A percentile compares a stretch with the other conserved stretches of the same genome.
Conservation (phyloP, 2,113 vertebrate species). For the Hypanus sabinus region DNA sequence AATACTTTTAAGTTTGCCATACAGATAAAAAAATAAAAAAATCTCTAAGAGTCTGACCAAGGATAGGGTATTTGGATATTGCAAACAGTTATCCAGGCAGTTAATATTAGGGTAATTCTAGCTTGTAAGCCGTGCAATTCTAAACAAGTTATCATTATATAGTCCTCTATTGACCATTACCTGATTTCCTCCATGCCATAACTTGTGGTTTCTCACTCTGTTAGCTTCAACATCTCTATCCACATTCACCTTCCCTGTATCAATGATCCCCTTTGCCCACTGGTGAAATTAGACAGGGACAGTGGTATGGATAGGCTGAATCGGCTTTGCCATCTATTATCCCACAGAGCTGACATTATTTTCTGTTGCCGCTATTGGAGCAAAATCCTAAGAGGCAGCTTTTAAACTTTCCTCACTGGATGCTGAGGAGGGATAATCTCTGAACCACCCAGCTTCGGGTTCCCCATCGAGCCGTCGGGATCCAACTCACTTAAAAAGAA, state of each 20-base stretch:
- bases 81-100: slow-evolving; percentile 18
- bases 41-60: slow-evolving; percentile 24
- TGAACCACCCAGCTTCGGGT: background rate
- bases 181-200: background rate
- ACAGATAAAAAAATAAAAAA: slow-evolving; percentile 30
- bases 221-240: background rate
- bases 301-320: background rate
- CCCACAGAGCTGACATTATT: background rate
- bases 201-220: background rate
- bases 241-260: background rate
- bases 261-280: background rate
- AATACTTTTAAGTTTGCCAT: slow-evolving; percentile 16
- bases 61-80: slow-evolving; percentile 4
- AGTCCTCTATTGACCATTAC: background rate
- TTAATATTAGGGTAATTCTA: slow-evolving; percentile 23
- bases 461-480: background rate
- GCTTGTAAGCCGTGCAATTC: slow-evolving; percentile 21
- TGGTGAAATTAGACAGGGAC: background rate
- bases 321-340: background rate
- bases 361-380: too few species aligned
- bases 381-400: background rate
- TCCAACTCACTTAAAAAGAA: background rate
- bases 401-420: background rate
- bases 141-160: slow-evolving; percentile 28
- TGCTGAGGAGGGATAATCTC: background rate